Evolutionary conservation across 2,888 invertebrate genomes (phyloP).

Genomic region (Salticus scenicus): DNA sequence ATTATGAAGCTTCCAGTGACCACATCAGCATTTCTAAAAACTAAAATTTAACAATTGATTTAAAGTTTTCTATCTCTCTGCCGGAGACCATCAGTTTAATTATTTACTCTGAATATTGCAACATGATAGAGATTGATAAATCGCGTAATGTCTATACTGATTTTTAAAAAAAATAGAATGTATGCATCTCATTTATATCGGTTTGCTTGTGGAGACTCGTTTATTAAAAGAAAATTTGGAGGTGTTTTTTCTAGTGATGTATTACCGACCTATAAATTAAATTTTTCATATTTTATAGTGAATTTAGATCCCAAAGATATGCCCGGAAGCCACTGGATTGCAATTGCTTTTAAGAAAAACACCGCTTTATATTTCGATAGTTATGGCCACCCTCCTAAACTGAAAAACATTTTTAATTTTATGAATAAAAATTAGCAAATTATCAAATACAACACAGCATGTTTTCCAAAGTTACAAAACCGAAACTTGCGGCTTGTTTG

Average conservation of each 20-base stretch:
- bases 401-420: too few relatives aligned
- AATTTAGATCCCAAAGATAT: conserved; percentile 23
- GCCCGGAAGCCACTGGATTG: conserved; percentile 50
- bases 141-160: conserved; percentile 20
- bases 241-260: conserved; percentile 27
- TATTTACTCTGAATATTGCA: conserved; percentile 26
- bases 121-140: conserved; percentile 38
- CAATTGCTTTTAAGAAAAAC: conserved; percentile 2
- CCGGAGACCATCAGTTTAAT: conserved; percentile 23
- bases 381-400: too few relatives aligned
- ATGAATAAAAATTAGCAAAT: too few relatives aligned
- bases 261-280: neutral
- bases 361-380: conserved; percentile 30
- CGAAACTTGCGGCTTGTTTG: conserved; percentile 28
- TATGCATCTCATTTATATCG: conserved; percentile 28
- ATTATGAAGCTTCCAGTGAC: neutral
- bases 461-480: conserved; percentile 11
- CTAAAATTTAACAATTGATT: conserved; percentile 25
- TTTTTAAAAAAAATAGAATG: conserved; percentile 41
- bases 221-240: conserved; percentile 15
- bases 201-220: conserved; percentile 4
- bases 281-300: conserved; percentile 11
- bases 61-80: conserved; percentile 13
- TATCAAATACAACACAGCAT: neutral
- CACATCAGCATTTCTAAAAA: conserved; percentile 18